Base-by-base conservation (phyloP, 2,797 vertebrate genomes). In the Smutsia temminckii region DNA sequence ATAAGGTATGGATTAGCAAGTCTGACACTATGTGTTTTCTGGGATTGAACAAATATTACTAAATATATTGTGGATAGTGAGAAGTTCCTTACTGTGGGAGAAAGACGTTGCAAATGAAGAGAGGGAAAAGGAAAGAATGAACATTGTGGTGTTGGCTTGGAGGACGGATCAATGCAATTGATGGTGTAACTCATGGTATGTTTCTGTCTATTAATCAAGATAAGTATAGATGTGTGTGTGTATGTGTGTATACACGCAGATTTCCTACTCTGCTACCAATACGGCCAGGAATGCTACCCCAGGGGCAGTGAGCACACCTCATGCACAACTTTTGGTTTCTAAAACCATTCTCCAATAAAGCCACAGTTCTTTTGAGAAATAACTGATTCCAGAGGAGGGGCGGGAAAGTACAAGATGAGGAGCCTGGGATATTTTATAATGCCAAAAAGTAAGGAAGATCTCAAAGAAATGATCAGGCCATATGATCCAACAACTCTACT, bases 261-360 rank as follows among this genome's bases (percentile, higher is more conserved):
- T 59, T 85, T 89, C 40, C 68, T 72, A 40, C 46, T 79, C 27
- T 66, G 2, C 21, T 66, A 13, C 46, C 34, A 12, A 64, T 72
- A 74, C 18, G 72, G 18, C 21, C 79, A 71, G 66, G 57, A 74
- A 85, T 93, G 49, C 66, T 59, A 66, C 16, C 16, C 23, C 5
- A 51, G 17, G 74, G 51, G 66, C 71, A 72, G 11, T 51, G 37
- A 85, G 49, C n/a, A 66, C 11, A 80, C 23, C 12, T 89, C 27
- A 42, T 42, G 34, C 57, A 49, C 37, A 42, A 89, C 89, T 49
- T 71, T 75, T 80, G 72, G n/a, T 51, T 93, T 74, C n/a, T 89
- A 53, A 93, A 85, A 64, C 64, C 42, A 55, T 88, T 91, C 25
- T 83, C 49, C 34, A 95, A 20, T 61, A 77, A 83, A 85, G 49